Base-by-base conservation (phyloP, 2,113 vertebrate species). In the Crypturellus undulatus region DNA sequence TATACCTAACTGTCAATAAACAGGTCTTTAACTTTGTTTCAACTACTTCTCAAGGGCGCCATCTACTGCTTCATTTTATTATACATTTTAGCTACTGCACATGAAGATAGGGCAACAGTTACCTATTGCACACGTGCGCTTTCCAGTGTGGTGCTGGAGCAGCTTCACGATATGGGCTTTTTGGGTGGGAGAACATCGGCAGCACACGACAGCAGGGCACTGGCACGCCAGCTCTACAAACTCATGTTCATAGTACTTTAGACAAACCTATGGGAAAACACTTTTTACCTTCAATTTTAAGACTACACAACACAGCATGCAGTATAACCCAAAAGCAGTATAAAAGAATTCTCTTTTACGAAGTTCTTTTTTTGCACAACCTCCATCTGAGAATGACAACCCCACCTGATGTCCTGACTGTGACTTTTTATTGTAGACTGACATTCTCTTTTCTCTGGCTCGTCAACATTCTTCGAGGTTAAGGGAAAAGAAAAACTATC, bases 151-250 rank as follows among this genome's bases (percentile, higher is more conserved):
- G 93, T 98, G 99, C 91, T 99, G 98, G 21, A 99, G 97, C 59
- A 99, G 98, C n/a, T 92, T 97, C 92, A 99, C 99, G 13, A 99
- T 99, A 89, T 98, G 99, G 58, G 99, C 99, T 95, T 99, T 99
- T 96, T 99, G 99, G 0, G 99, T 99, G 20, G 99, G 99, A 4
- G 99, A 99, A 93, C 99, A 99, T 84, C 99, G 98, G 69, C 99
- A 99, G 98, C 99, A 99, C 45, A 99, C 99, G 45, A 99, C 99
- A 0, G 99, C 99, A 0, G 99, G 99, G 87, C 99, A 99, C 97
- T 99, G 99, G 95, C 99, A 99, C 0, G 99, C 99, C 97, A 99
- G 79, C 97, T 99, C 99, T 90, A 99, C 98, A 70, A 99, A 98
- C 95, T 99, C 99, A 12, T 99, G 99, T 94, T 99, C 99, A 3